Evolutionary conservation across 2,797 vertebrate genomes (phyloP), one percentile per base, ranked within the genome.

Genomic region (Lemur catta): DNA sequence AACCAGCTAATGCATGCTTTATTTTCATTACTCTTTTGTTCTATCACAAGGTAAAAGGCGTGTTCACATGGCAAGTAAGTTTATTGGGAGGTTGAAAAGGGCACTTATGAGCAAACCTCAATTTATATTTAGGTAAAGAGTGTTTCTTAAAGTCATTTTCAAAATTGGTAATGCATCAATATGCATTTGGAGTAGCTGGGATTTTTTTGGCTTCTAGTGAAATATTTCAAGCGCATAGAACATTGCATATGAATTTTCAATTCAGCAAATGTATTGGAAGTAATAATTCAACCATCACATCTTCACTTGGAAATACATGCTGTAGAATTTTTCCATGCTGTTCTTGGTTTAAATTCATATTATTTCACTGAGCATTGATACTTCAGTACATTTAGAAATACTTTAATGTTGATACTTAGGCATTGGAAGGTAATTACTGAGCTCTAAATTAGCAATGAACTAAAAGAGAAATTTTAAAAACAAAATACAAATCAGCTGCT

Each of bases 281-380:
- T 89, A 95, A 80, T 84, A 97, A 97, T 86, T 97, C 97, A 98
- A 96, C 96, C 96, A 97, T 98, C 95, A 96, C 90, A 97, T 93
- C 90, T 91, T 85, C 89, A 84, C 82, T 96, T 93, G 43, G 43
- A 94, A 94, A 92, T 88, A 65, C 9, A 93, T 91, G 35, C 91
- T 96, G 6, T 78, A 88, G 88, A 97, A 38, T 35, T 96, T 95
- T 97, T 96, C 89, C 86, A 55, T 59, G 57, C 61, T 95, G 48
- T 94, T 35, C 75, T 93, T 94, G 71, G 20, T 94, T 97, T 97
- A 76, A 55, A 89, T 71, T 35, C 22, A 38, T 85, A 41, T 76
- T 90, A 87, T 91, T 91, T 96, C 79, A 87, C 35, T 93, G 61
- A 96, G n/a, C 76, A 94, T 48, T 95, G 85, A 86, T 97, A 79